Base-by-base conservation (phyloP, 92 coral and sea anemone species). In the Isaurus tuberculatus region DNA sequence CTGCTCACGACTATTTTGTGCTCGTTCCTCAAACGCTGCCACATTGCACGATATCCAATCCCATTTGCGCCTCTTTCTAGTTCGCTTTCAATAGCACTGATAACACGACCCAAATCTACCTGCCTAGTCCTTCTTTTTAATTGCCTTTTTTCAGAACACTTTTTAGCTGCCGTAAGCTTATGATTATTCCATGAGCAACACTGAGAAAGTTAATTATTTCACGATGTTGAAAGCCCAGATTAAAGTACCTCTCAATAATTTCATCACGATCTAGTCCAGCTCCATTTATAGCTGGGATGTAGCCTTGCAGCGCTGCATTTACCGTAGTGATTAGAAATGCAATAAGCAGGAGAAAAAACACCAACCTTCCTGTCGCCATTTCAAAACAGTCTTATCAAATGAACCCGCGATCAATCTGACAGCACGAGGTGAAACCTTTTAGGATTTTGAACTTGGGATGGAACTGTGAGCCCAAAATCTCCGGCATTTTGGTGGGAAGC, bases 401-500 rank as follows among this genome's bases (percentile, higher is more conserved):
- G n/a, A n/a, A n/a, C n/a, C n/a, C n/a, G n/a, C n/a, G n/a, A n/a
- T n/a, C n/a, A n/a, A n/a, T n/a, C n/a, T n/a, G 58, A 15, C 58
- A 49, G 11, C 58, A 49, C 58, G n/a, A n/a, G n/a, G n/a, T n/a
- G n/a, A n/a, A n/a, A n/a, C n/a, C n/a, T n/a, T n/a, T n/a, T n/a
- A n/a, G n/a, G n/a, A n/a, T n/a, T n/a, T n/a, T n/a, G n/a, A n/a
- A n/a, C n/a, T n/a, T 9, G 58, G 58, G 58, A 49, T 70, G 77
- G 77, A 70, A 70, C 77, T 70, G 77, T 70, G 75, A 70, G 75
- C 75, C 75, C 75, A 70, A 26, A 70, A 70, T 70, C 75, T 72
- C 79, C 79, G 79, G 79, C 79, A 72, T 72, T 72, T 40, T 72
- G 79, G 79, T 72, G 79, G 79, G 79, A 72, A 72, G 79, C 79